Conservation (phyloP, 2,113 vertebrate species). For the Asarcornis scutulata region DNA sequence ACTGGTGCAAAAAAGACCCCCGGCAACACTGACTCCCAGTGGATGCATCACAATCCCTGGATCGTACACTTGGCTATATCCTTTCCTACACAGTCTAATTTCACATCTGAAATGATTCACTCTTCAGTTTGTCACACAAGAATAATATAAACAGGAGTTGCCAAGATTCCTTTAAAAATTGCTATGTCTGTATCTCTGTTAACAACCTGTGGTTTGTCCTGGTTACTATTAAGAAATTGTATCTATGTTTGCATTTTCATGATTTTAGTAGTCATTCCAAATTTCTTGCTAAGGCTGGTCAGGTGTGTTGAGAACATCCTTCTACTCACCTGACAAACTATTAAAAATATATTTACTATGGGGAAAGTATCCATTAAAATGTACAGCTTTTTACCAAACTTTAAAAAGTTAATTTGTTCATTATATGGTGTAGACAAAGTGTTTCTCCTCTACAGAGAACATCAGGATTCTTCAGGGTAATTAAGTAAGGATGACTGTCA, state of each 20-base stretch:
- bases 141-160: neutral
- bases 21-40: constrained; percentile 44
- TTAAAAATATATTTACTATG: neutral
- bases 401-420: neutral
- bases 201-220: neutral
- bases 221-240: neutral
- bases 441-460: neutral
- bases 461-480: neutral
- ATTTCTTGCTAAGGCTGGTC: neutral
- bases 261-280: neutral
- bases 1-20: constrained; percentile 21
- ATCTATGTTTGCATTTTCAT: neutral
- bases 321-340: neutral
- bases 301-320: neutral
- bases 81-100: neutral
- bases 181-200: neutral
- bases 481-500: neutral
- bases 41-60: constrained; percentile 1
- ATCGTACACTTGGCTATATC: neutral
- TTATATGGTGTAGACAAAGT: neutral
- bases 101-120: neutral
- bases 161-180: constrained; percentile 9
- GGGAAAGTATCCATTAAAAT: neutral
- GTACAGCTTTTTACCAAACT: neutral
- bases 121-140: neutral